phyloP scores from a whole-genome alignment of 2,888 invertebrate species.

The Drosophila prostipennis region DNA sequence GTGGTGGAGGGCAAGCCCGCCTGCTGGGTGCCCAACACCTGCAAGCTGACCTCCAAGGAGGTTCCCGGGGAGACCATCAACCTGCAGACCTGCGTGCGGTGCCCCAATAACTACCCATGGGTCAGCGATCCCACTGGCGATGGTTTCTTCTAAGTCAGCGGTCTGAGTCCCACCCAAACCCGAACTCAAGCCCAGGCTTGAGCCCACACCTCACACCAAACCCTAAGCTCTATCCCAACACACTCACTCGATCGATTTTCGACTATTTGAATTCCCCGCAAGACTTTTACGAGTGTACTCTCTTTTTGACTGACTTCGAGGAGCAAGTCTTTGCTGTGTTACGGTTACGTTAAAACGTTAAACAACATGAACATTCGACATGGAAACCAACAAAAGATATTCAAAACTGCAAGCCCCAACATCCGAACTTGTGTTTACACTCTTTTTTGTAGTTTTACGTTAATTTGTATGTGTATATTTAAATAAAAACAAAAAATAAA shows the following conservation, averaged over 20 bases:
- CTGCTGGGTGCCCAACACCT: constrained; percentile 95
- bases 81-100: constrained; percentile 95
- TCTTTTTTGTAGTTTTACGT: constrained; percentile 81
- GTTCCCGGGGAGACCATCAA: constrained; percentile 97
- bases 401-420: constrained; percentile 44
- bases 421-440: constrained; percentile 60
- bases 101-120: constrained; percentile 98
- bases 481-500: constrained; percentile 64
- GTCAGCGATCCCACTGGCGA: constrained; percentile 91
- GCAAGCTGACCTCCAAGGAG: constrained; percentile 96
- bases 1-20: constrained; percentile 92
- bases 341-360: constrained; percentile 74
- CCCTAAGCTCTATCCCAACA: constrained; percentile 3
- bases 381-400: constrained; percentile 38
- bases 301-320: constrained; percentile 61
- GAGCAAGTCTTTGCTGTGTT: constrained; percentile 83
- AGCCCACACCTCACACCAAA: constrained; percentile 19
- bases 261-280: constrained; percentile 40
- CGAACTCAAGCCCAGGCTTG: not conserved
- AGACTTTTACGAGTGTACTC: constrained; percentile 60
- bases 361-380: constrained; percentile 54
- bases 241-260: constrained; percentile 31
- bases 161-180: constrained; percentile 1
- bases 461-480: constrained; percentile 81
- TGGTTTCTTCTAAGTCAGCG: constrained; percentile 91